Base-by-base conservation (phyloP, 2,888 invertebrate species). In the Smittia sp. region DNA sequence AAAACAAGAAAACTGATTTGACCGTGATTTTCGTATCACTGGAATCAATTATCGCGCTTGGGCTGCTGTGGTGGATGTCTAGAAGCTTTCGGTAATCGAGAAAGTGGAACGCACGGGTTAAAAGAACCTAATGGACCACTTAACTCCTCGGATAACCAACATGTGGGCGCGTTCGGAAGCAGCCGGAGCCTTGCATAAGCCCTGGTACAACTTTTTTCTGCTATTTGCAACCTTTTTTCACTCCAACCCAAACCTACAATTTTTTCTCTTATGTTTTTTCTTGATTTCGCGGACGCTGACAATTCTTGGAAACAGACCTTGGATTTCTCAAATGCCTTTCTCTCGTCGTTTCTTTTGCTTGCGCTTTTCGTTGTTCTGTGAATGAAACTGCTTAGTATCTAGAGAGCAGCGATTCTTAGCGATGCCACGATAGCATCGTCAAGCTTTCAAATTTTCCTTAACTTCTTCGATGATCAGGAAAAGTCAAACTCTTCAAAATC, bases 231-330 rank as follows among this genome's bases (percentile, higher is more conserved):
- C 6, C 46, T n/a, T 46, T 46, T 46, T 46, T 46, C 46, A 11
- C 46, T 46, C 46, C 6, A 18, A 13, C 18, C 22, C 3, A 58
- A 22, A 58, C 20, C 22, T 58, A 22, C 58, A 18, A 58, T 58
- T 58, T 58, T 58, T 46, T 46, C 46, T 32, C 46, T 6, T 46
- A 11, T 46, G 46, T 46, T 46, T 46, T 46, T 46, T 18, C 9
- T 18, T 58, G 58, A 58, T 22, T 58, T 58, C 22, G 58, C 58
- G 58, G 58, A n/a, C 22, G 22, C 58, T 22, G 58, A 58, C 7
- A 22, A 58, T 58, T 58, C 58, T 58, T 22, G n/a, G 58, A 58
- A 58, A 9, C 22, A 22, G 58, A 58, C 58, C 58, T 58, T 58
- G 58, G 22, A 13, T 11, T 46, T 46, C 46, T 46, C n/a, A 15